Evolutionary conservation across 2,888 invertebrate genomes (phyloP).

Genomic region (Watsonalla cultraria): DNA sequence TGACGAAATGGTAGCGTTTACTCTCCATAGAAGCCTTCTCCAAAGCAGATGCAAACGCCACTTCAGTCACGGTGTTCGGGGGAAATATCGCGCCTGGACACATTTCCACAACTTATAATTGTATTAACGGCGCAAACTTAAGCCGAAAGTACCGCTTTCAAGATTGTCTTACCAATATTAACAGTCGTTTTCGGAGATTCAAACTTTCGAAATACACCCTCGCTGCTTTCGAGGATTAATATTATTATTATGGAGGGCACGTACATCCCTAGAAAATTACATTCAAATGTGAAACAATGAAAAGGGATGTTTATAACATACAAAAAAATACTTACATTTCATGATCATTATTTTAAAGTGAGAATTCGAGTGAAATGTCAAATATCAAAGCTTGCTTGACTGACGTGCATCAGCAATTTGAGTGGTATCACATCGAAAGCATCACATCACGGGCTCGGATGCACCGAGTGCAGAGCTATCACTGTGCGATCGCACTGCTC

Average conservation of each 20-base stretch:
- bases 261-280: constrained; percentile 41
- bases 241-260: constrained; percentile 36
- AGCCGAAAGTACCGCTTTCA: not conserved
- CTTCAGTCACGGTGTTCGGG: constrained; percentile 58
- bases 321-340: too few relatives aligned
- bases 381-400: too few relatives aligned
- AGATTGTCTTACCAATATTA: constrained; percentile 52
- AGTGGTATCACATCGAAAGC: too few relatives aligned
- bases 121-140: not conserved
- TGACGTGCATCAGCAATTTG: too few relatives aligned
- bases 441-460: not conserved
- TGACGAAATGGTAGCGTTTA: constrained; percentile 50
- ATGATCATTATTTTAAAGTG: too few relatives aligned
- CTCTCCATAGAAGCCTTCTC: constrained; percentile 66
- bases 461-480: constrained; percentile 9
- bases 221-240: constrained; percentile 31
- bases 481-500: constrained; percentile 6
- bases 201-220: constrained; percentile 55
- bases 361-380: too few relatives aligned
- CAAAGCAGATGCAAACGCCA: constrained; percentile 60
- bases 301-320: constrained; percentile 14
- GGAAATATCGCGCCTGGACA: constrained; percentile 62
- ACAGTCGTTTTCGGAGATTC: constrained; percentile 53
- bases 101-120: not conserved
- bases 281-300: constrained; percentile 15